phyloP scores from a whole-genome alignment of 2,888 invertebrate species.

The Apodemia zela region DNA sequence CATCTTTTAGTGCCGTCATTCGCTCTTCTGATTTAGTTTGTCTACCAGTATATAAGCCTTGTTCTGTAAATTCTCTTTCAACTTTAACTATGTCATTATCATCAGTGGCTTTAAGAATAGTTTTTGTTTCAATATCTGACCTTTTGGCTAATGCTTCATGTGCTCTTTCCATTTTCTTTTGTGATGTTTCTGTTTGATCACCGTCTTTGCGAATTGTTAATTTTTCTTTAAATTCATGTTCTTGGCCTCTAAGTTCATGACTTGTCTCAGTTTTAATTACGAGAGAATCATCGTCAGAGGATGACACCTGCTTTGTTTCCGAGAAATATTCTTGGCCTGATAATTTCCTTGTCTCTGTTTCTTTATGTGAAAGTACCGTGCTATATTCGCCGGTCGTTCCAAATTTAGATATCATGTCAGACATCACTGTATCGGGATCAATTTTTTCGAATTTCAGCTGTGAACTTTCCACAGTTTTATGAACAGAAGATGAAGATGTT shows the following conservation, averaged over 20 bases:
- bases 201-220: constrained; percentile 66
- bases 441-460: constrained; percentile 65
- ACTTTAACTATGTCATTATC: constrained; percentile 64
- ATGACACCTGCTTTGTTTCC: constrained; percentile 72
- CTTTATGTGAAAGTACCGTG: constrained; percentile 74
- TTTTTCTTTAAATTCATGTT: constrained; percentile 74
- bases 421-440: constrained; percentile 63
- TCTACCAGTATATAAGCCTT: constrained; percentile 68
- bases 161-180: constrained; percentile 75
- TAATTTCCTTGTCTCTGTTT: constrained; percentile 72
- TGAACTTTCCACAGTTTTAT: constrained; percentile 57
- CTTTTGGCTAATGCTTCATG: constrained; percentile 73
- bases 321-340: constrained; percentile 72
- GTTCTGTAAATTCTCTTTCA: constrained; percentile 66
- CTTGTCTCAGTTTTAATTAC: constrained; percentile 72
- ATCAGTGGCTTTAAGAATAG: constrained; percentile 64
- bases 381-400: constrained; percentile 54
- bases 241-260: constrained; percentile 68
- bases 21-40: constrained; percentile 72
- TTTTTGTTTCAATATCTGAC: constrained; percentile 70
- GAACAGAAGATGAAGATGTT: constrained; percentile 67
- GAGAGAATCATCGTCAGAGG: constrained; percentile 71
- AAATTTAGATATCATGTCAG: constrained; percentile 67
- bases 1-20: constrained; percentile 74
- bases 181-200: constrained; percentile 71